phyloP scores from a whole-genome alignment of 2,888 invertebrate genomes.

The Rhyacophila evoluta region DNA sequence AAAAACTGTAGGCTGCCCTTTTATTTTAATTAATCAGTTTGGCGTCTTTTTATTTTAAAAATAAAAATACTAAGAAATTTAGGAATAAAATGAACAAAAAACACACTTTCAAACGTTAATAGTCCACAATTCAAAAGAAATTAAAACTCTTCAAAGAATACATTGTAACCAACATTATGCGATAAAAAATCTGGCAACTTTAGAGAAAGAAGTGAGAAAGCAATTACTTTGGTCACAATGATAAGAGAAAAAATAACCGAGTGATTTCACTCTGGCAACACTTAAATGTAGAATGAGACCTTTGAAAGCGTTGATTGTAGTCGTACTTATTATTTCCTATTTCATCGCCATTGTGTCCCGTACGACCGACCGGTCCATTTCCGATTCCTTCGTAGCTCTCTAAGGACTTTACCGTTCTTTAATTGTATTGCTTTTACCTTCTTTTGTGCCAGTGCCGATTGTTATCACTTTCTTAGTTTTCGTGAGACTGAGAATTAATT shows the following conservation, averaged over 20 bases:
- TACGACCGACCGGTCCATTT: conserved; percentile 17
- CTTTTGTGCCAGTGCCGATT: conserved; percentile 25
- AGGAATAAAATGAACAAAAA: not conserved
- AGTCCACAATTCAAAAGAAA: conserved; percentile 11
- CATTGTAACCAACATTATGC: not conserved
- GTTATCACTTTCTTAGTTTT: conserved; percentile 32
- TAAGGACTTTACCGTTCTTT: conserved; percentile 28
- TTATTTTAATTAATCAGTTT: no score
- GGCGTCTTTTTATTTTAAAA: no score
- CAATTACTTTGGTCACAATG: conserved; percentile 10
- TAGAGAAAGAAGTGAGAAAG: conserved; percentile 3
- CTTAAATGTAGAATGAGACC: conserved; percentile 24
- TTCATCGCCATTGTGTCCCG: not conserved
- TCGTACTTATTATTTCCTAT: conserved; percentile 23
- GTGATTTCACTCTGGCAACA: conserved; percentile 8
- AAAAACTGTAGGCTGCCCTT: no score
- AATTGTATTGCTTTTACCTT: conserved; percentile 35
- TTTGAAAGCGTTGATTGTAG: conserved; percentile 17
- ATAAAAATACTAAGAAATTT: not conserved
- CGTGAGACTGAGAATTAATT: not conserved
- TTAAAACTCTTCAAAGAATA: conserved; percentile 2
- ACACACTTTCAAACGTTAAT: not conserved
- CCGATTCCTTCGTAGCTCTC: conserved; percentile 33
- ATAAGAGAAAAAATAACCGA: conserved; percentile 22
- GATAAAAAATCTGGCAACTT: not conserved